phyloP scores from a whole-genome alignment of 2,113 vertebrate genomes.

The Herpailurus yagouaroundi region DNA sequence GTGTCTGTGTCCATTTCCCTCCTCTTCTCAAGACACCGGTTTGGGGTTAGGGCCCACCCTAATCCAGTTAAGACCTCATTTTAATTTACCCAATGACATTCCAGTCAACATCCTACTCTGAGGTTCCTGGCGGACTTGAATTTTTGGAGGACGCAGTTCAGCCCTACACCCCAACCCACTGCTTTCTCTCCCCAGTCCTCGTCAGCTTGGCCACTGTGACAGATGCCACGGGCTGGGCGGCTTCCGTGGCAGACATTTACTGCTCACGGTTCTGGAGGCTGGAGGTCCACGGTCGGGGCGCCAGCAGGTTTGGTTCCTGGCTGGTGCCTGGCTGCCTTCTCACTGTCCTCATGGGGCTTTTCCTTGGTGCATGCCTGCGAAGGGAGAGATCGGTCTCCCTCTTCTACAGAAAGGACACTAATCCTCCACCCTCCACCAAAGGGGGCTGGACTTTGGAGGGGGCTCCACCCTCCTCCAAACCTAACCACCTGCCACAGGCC shows the following conservation, averaged over 20 bases:
- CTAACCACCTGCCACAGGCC: background rate
- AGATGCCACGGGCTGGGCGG: background rate
- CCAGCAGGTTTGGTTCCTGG: background rate
- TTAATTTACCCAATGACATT: background rate
- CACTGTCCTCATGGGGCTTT: background rate
- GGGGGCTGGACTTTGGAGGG: too few relatives aligned
- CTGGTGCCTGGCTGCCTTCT: too few relatives aligned
- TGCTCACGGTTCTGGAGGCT: background rate
- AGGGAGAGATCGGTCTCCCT: background rate
- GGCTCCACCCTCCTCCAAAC: background rate
- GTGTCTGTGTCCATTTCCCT: background rate
- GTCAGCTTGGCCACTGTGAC: background rate
- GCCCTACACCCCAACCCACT: background rate
- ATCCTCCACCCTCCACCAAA: background rate
- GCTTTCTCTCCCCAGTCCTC: rapidly evolving
- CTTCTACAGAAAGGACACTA: background rate
- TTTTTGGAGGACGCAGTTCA: too few relatives aligned
- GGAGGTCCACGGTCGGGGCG: background rate
- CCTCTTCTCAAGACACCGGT: too few relatives aligned
- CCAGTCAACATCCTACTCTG: background rate
- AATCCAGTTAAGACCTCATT: background rate
- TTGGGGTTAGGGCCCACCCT: background rate
- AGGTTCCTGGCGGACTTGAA: background rate
- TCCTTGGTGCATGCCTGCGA: background rate
- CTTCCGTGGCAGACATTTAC: background rate